Conservation (phyloP, 1,140 invertebrate species). For the Zaprionus vittiger region DNA sequence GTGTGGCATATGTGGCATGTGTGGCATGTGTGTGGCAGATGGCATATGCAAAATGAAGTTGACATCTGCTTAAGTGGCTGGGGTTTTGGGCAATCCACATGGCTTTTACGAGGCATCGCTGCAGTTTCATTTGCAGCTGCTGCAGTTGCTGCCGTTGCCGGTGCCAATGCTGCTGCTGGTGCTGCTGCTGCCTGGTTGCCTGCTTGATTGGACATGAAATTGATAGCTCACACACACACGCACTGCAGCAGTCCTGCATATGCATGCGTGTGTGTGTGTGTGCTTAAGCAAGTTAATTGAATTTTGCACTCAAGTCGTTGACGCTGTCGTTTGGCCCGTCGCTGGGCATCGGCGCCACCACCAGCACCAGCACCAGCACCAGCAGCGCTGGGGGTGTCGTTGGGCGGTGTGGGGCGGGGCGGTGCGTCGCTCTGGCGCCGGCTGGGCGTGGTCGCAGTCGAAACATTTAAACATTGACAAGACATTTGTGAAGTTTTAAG, state of each 20-base stretch:
- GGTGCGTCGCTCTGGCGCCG: constrained; percentile 1
- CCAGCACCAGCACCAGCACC: too few relatives aligned
- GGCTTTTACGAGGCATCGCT: constrained; percentile 51
- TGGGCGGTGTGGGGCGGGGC: constrained; percentile 30
- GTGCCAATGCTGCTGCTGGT: constrained; percentile 15
- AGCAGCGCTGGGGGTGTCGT: neutral
- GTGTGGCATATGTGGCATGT: constrained; percentile 34
- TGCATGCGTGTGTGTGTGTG: constrained; percentile 38
- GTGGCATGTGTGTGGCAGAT: constrained; percentile 39
- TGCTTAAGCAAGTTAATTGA: constrained; percentile 82
- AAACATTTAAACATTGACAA: constrained; percentile 74
- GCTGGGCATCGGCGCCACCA: neutral
- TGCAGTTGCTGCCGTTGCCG: constrained; percentile 24
- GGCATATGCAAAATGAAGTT: constrained; percentile 81
- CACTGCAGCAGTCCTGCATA: constrained; percentile 11
- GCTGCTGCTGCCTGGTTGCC: constrained; percentile 43
- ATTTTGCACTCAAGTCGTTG: constrained; percentile 80
- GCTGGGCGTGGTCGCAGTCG: constrained; percentile 51
- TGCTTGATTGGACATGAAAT: constrained; percentile 83
- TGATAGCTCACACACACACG: constrained; percentile 64
- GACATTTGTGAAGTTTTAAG: constrained; percentile 82
- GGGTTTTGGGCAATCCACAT: constrained; percentile 75
- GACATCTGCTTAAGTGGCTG: constrained; percentile 81
- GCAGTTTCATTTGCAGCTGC: constrained; percentile 37
- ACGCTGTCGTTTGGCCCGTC: constrained; percentile 44